Evolutionary conservation across 1,140 invertebrate genomes (phyloP).

Genomic region (Caenorhabditis tropicalis): DNA sequence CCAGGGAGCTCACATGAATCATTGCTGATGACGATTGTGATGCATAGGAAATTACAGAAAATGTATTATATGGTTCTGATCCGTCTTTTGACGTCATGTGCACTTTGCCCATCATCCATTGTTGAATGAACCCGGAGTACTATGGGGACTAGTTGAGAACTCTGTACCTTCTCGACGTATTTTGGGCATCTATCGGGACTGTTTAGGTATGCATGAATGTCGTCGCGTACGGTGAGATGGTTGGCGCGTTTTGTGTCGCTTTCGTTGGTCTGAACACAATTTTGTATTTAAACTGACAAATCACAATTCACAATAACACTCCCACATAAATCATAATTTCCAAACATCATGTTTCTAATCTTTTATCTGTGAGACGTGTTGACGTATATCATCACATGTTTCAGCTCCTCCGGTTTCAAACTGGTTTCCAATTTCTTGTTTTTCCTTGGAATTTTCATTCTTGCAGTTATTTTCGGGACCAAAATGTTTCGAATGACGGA

Average conservation of each 20-base stretch:
- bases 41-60: background rate
- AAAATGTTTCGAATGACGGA: background rate
- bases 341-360: no score
- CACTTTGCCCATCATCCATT: no score
- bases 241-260: constrained; percentile 38
- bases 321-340: no score
- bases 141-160: no score
- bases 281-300: no score
- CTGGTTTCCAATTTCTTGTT: background rate
- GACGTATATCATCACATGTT: background rate
- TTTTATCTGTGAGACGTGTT: background rate
- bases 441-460: background rate
- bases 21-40: background rate
- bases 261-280: no score
- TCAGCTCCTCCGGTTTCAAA: background rate
- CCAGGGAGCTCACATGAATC: background rate
- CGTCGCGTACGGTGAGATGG: constrained; percentile 42
- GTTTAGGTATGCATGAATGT: constrained; percentile 43
- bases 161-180: constrained; percentile 46
- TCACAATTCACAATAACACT: no score
- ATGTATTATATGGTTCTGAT: background rate
- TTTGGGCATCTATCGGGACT: constrained; percentile 44
- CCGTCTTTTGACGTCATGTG: background rate
- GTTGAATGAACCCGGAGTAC: no score
- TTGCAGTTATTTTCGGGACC: background rate